phyloP scores from a whole-genome alignment of 1,140 invertebrate genomes.

The Parasteatoda tepidariorum region DNA sequence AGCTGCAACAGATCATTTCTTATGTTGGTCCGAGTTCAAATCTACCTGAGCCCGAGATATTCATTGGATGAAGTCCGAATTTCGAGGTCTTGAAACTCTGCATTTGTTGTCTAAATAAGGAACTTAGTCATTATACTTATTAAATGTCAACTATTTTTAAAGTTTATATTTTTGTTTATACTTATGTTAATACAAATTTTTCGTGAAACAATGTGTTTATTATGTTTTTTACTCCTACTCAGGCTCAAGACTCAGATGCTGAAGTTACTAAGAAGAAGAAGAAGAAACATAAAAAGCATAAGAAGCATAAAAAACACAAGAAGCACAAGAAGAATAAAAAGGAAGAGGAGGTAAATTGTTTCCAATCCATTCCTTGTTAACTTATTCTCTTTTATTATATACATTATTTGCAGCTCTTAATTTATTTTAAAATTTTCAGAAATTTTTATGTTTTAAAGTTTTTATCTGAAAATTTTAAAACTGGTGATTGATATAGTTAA shows the following conservation, averaged over 20 bases:
- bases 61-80: too few species aligned
- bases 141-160: too few species aligned
- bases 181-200: too few species aligned
- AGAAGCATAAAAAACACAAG: conserved; percentile 75
- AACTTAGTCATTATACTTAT: too few species aligned
- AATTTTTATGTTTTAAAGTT: neutral
- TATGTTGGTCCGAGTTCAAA: too few species aligned
- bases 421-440: neutral
- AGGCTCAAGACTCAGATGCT: conserved; percentile 71
- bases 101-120: too few species aligned
- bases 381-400: neutral
- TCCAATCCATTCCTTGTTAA: neutral
- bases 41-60: too few species aligned
- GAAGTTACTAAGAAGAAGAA: conserved; percentile 74
- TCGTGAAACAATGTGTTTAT: neutral
- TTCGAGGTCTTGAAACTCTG: too few species aligned
- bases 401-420: neutral
- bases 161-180: neutral
- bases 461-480: too few species aligned
- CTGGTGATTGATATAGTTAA: too few species aligned
- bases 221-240: neutral
- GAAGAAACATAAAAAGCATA: conserved; percentile 78
- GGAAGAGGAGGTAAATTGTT: conserved; percentile 63
- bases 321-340: conserved; percentile 78
- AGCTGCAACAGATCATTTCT: too few species aligned